Conservation (phyloP, 2,113 vertebrate species). For the Silurus glanis region DNA sequence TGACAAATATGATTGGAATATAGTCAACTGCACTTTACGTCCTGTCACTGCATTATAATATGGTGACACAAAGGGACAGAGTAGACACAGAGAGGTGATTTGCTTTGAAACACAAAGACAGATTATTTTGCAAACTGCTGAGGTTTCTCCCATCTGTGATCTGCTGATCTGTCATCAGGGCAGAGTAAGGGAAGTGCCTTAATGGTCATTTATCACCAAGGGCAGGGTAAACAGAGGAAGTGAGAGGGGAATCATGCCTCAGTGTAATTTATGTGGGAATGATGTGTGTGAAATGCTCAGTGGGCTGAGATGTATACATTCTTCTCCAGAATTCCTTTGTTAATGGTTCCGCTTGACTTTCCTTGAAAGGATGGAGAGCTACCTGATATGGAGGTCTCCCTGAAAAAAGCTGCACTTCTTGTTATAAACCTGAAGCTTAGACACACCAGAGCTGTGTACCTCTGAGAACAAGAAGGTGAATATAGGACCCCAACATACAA, state of each 20-base stretch:
- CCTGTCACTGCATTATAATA: constrained; percentile 15
- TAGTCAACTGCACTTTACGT: constrained; percentile 31
- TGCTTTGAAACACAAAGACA: not conserved
- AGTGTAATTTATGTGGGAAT: constrained; percentile 57
- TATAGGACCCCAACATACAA: not conserved
- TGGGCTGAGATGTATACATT: constrained; percentile 47
- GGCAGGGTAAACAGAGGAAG: constrained; percentile 55
- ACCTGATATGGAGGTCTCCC: constrained; percentile 49
- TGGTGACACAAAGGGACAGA: constrained; percentile 1
- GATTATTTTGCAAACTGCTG: constrained; percentile 17
- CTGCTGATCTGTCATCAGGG: constrained; percentile 37
- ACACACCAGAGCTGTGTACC: not conserved
- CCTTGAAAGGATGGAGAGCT: constrained; percentile 32
- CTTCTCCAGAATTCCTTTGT: constrained; percentile 42
- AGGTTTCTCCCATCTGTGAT: constrained; percentile 43
- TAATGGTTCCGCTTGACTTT: constrained; percentile 46
- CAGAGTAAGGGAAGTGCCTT: constrained; percentile 45
- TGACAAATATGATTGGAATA: constrained; percentile 34
- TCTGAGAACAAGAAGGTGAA: not conserved
- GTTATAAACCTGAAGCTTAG: constrained; percentile 8
- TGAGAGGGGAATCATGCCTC: constrained; percentile 52
- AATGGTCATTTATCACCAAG: constrained; percentile 56
- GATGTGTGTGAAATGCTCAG: constrained; percentile 20
- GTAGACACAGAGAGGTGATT: not conserved
- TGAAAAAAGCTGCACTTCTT: constrained; percentile 18